Conservation (phyloP, 2,888 invertebrate genomes). For the Tineola bisselliella region DNA sequence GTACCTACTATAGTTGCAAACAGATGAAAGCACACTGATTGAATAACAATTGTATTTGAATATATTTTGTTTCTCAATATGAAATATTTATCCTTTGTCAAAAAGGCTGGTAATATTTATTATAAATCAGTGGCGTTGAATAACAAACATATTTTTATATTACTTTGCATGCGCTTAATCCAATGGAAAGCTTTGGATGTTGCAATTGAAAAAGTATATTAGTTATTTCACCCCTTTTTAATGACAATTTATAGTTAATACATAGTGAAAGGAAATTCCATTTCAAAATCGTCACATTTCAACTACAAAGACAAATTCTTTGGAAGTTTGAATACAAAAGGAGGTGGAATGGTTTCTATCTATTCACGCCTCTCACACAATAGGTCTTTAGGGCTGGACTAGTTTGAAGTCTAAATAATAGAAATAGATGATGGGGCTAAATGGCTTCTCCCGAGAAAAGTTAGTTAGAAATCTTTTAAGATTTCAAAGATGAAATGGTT, state of each 20-base stretch:
- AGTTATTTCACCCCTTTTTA: not conserved
- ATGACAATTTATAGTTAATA: not conserved
- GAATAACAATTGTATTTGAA: not conserved
- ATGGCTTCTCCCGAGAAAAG: not conserved
- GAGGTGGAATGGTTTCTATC: not conserved
- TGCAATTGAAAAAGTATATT: not conserved
- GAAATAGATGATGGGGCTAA: not conserved
- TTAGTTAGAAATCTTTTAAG: not conserved
- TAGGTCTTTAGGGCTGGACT: constrained; percentile 1
- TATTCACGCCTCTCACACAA: constrained; percentile 2
- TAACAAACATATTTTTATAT: too few species aligned
- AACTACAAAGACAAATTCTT: constrained; percentile 2
- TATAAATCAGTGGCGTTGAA: too few species aligned
- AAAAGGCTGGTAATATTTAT: too few species aligned
- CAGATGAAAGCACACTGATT: not conserved
- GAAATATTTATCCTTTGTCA: not conserved
- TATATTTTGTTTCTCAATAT: not conserved
- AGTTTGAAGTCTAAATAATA: not conserved
- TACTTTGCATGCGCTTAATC: too few species aligned
- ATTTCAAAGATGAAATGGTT: not conserved
- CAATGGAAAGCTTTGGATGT: too few species aligned
- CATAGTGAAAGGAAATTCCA: constrained; percentile 2
- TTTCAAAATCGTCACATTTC: not conserved
- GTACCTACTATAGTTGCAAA: not conserved
- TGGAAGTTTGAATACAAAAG: constrained; percentile 1